phyloP scores from a whole-genome alignment of 2,113 vertebrate genomes.

The Lophotis ruficrista region DNA sequence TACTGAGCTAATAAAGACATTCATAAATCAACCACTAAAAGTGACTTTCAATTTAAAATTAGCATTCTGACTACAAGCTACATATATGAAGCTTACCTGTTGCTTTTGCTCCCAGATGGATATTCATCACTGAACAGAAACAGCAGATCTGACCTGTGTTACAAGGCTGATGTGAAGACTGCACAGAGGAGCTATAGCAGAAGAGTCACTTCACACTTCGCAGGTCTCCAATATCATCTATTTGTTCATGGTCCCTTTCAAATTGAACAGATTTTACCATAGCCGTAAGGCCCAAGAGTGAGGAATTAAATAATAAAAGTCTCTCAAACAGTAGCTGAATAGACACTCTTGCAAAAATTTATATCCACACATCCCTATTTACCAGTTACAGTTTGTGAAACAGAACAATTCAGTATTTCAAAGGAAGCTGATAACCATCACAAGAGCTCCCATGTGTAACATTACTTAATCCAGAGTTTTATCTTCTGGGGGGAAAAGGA shows the following conservation, averaged over 20 bases:
- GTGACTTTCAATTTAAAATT: neutral
- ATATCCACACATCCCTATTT: neutral
- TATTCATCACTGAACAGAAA: neutral
- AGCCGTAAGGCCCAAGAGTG: neutral
- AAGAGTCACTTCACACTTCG: neutral
- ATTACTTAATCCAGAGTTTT: slow-evolving; percentile 10
- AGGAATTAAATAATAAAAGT: neutral
- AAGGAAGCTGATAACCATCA: slow-evolving; percentile 1
- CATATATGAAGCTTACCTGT: neutral
- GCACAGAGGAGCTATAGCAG: neutral
- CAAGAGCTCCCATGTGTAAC: neutral
- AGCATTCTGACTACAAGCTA: neutral
- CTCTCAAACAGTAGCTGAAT: neutral
- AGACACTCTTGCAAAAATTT: neutral
- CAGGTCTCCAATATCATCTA: neutral
- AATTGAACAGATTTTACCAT: neutral
- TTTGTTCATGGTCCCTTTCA: neutral
- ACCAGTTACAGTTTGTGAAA: slow-evolving; percentile 14
- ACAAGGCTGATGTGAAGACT: neutral
- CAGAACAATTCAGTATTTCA: slow-evolving; percentile 24
- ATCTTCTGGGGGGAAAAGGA: neutral
- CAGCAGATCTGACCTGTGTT: neutral
- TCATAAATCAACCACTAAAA: neutral
- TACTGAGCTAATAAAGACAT: neutral
- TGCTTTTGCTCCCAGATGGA: neutral